Evolutionary conservation across 2,888 invertebrate genomes (phyloP), one percentile per base, ranked within the genome.

Genomic region (Odontothrips loti): DNA sequence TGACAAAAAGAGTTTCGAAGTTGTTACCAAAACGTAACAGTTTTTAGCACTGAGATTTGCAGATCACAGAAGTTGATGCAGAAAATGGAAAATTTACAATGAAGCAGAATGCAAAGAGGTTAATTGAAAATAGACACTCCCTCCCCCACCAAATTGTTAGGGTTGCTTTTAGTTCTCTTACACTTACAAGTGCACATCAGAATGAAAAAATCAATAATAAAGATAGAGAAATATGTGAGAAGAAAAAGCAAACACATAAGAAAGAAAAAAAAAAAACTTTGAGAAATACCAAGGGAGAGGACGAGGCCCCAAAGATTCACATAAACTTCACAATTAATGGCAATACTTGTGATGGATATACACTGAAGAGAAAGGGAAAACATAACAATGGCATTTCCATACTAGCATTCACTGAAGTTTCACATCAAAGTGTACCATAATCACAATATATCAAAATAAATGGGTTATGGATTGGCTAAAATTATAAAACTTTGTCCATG

Each of bases 401-500:
- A 43, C 34, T 4, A 43, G 34, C 34, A 43, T 43, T 43, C 34
- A 4, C 6, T 43, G 34, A 43, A 43, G 34, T 43, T 43, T 43
- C 34, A 43, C 34, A 43, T 43, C 3, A 43, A 43, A 43, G 2
- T 43, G 34, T 43, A 43, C 34, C 34, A 4, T 43, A 43, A 43
- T 43, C 6, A 43, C 58, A 58, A 58, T n/a, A 17, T 58, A 58
- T 58, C 58, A 58, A 8, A 58, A 20, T 58, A 58, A 6, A 43
- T 4, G 34, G 34, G 34, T 58, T 27, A 27, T 75, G 68, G 68
- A 75, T 75, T 75, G 68, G 58, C 58, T 20, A 27, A n/a, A 23
- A 75, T 75, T 75, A 27, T 6, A 75, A 75, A 27, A 75, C 27
- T 75, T 12, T 23, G 34, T 75, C 68, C 68, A 75, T 75, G 68